Evolutionary conservation across 2,888 invertebrate species (phyloP), one percentile per base, ranked within the genome.

Genomic region (Tiliacea aurago): DNA sequence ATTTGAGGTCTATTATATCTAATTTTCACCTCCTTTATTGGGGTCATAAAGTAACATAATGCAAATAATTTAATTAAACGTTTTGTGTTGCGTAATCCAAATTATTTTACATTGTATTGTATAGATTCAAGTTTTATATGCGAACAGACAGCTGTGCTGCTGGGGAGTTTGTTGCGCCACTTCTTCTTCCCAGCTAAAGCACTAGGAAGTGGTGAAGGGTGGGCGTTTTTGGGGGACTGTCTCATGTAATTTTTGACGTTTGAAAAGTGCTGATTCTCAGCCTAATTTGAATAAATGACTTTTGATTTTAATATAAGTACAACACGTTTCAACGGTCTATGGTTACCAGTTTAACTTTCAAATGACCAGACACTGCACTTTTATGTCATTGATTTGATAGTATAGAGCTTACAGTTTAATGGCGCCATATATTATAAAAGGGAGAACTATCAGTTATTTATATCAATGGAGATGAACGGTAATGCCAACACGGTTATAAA

Each of bases 401-500:
- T 78, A 51, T 43, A 61, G 49, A 58, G 55, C 18, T 56, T 56
- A 58, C n/a, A 47, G 43, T 37, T 78, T 68, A 68, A 61, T 68
- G 51, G 41, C 41, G 4, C 61, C 33, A 49, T 53, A 53, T 64
- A 63, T 47, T 64, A 63, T 55, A 72, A 62, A 74, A 75, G 41
- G 49, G 65, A 45, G 51, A 53, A 56, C 73, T 81, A 75, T 82
- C 53, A 37, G 58, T 64, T 58, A 64, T 72, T 75, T 47, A 77
- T 49, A 69, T 62, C 62, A 71, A 83, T 76, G 71, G 23, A 78
- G 67, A 74, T 43, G 73, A 66, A 76, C 70, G 59, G 63, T 75
- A 69, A 68, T 63, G 71, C 67, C 45, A 55, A 61, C 58, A 66
- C 56, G 74, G 61, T 69, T 67, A 83, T 78, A 82, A 84, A 83